These are phyloP conservation scores for Channa argus DNA, from an alignment of 2,113 vertebrate genomes.

Conservation along the genomic window DNA sequence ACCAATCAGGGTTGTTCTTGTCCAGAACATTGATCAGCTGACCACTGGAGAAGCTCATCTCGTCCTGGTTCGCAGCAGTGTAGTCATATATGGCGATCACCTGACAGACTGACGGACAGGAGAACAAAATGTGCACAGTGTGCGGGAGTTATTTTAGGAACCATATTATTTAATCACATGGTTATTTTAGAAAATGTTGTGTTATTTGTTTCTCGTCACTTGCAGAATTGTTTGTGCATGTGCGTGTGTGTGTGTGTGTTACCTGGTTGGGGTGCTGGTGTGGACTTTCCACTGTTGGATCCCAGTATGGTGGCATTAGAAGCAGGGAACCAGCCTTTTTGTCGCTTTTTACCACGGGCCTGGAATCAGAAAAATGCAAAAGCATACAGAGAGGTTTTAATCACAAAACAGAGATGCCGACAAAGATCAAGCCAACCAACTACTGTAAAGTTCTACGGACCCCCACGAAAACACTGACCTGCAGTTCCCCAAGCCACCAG, in stretches of 20 bases:
- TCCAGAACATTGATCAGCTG: slow-evolving; percentile 92
- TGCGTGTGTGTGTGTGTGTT: slow-evolving; percentile 27
- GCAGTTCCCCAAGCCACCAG: slow-evolving; percentile 98
- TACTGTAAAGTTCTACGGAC: not conserved
- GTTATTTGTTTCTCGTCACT: not conserved
- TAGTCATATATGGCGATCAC: slow-evolving; percentile 98
- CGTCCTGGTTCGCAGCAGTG: slow-evolving; percentile 89
- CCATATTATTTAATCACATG: not conserved
- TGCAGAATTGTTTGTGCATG: not conserved
- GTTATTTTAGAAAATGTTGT: not conserved
- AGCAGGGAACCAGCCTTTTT: slow-evolving; percentile 97
- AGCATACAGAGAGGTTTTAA: not conserved
- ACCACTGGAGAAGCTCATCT: slow-evolving; percentile 93
- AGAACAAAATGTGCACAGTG: not conserved
- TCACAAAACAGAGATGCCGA: not conserved
- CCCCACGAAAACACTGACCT: slow-evolving; percentile 81
- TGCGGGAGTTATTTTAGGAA: not conserved
- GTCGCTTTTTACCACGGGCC: slow-evolving; percentile 96
- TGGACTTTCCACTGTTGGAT: slow-evolving; percentile 89
- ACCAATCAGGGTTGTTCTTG: slow-evolving; percentile 94
- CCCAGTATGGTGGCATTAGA: slow-evolving; percentile 92
- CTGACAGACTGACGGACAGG: slow-evolving; percentile 86
- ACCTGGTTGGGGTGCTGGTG: slow-evolving; percentile 89
- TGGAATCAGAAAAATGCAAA: slow-evolving; percentile 60
- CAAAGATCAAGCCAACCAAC: too few species aligned